phyloP scores from a whole-genome alignment of 1,140 invertebrate species.

The Xylocopa sonorina region DNA sequence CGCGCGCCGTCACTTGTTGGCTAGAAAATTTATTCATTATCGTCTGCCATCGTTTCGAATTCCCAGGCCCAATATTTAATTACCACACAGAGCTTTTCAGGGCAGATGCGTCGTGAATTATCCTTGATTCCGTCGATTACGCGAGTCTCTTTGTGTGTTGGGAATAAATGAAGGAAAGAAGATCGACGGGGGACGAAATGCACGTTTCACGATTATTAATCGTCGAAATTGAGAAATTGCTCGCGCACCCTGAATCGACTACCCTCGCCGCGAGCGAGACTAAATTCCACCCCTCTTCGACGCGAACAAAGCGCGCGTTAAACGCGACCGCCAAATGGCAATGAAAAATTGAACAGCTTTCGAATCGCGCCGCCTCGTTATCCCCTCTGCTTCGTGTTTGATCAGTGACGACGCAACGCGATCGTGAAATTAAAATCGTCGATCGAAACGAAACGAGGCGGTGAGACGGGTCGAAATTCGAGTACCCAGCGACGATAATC shows the following conservation, averaged over 20 bases:
- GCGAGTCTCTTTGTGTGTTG: too few relatives aligned
- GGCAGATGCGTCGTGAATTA: not conserved
- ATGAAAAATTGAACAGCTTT: not conserved
- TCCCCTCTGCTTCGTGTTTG: too few relatives aligned
- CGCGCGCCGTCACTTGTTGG: conserved; percentile 11
- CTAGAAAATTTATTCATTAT: conserved; percentile 59
- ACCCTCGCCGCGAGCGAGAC: not conserved
- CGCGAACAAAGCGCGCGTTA: not conserved
- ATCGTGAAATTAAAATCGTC: not conserved
- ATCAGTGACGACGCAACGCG: too few relatives aligned
- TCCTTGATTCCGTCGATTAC: not conserved
- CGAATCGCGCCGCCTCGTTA: too few relatives aligned
- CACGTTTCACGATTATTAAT: not conserved
- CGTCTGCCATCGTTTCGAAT: not conserved
- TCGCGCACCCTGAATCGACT: not conserved
- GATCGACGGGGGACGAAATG: too few relatives aligned
- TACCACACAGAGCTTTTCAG: not conserved
- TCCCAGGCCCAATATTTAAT: not conserved
- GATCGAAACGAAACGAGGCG: not conserved
- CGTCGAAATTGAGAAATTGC: not conserved
- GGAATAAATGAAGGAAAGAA: too few relatives aligned
- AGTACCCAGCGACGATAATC: not conserved
- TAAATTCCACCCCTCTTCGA: not conserved
- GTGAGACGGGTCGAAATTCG: not conserved
- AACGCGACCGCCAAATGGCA: not conserved